Conservation (phyloP, 2,113 vertebrate species). For the Bujurquina vittata region DNA sequence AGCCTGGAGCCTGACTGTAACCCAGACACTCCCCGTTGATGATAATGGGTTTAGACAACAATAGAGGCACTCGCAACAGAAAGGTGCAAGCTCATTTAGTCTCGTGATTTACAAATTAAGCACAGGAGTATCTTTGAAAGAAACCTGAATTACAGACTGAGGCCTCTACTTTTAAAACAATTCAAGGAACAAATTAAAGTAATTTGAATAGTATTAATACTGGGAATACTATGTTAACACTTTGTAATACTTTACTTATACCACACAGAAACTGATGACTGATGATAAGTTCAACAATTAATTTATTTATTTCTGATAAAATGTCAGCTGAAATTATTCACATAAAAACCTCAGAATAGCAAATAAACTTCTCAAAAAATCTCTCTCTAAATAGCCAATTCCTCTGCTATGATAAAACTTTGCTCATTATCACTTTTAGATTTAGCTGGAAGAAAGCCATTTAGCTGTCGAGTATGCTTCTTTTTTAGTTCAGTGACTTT, state of each 20-base stretch:
- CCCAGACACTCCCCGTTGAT: conserved; percentile 27
- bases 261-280: not conserved
- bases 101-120: not conserved
- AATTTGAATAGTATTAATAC: not conserved
- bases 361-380: not conserved
- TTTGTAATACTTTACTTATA: not conserved
- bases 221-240: not conserved
- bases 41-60: conserved; percentile 36
- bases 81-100: conserved; percentile 12
- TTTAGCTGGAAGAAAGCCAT: not conserved
- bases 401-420: not conserved
- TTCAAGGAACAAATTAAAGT: not conserved
- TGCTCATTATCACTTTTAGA: not conserved
- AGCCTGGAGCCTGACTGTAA: conserved; percentile 22
- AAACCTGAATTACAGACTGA: not conserved
- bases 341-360: too few species aligned
- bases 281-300: too few species aligned
- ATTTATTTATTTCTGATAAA: not conserved
- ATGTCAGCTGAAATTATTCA: not conserved
- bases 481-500: not conserved
- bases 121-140: not conserved
- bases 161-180: not conserved
- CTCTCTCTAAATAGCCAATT: not conserved
- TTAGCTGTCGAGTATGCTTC: not conserved
- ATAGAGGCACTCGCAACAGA: conserved; percentile 10